Percentiles rank a stretch among this genome's conserved stretches.
phyloP scores from a whole-genome alignment of 2,888 invertebrate genomes.

The Cheilosia urbana region DNA sequence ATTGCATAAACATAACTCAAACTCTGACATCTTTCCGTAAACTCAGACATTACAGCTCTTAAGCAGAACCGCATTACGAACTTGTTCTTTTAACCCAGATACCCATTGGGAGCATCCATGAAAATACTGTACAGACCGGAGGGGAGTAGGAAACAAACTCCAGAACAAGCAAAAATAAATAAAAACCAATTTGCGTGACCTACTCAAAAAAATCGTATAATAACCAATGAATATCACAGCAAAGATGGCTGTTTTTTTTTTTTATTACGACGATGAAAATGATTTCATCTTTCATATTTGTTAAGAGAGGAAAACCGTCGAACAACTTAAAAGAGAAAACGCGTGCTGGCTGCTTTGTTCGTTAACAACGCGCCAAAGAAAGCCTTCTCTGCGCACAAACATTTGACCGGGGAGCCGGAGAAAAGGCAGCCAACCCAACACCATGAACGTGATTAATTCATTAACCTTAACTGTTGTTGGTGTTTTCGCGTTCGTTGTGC shows the following conservation, averaged over 20 bases:
- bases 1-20: constrained; percentile 7
- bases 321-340: constrained; percentile 22
- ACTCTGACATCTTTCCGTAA: constrained; percentile 28
- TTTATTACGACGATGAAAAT: neutral
- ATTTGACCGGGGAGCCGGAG: neutral
- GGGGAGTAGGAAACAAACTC: neutral
- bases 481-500: constrained; percentile 29
- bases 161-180: neutral
- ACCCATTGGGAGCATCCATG: constrained; percentile 27
- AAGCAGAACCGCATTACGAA: constrained; percentile 24
- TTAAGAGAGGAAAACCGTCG: constrained; percentile 3
- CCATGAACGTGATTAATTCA: constrained; percentile 67
- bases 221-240: constrained; percentile 1
- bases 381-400: neutral
- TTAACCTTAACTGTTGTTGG: constrained; percentile 66
- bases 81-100: constrained; percentile 55
- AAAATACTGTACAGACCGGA: neutral
- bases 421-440: constrained; percentile 4
- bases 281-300: neutral
- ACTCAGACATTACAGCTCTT: constrained; percentile 14
- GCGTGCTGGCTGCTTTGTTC: neutral
- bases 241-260: neutral
- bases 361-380: constrained; percentile 11
- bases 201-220: constrained; percentile 28
- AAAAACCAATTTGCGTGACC: constrained; percentile 47